Percentiles rank a stretch among this genome's conserved stretches.
These are phyloP conservation scores for Caenorhabditis latens DNA, from an alignment of 1,140 invertebrate genomes.

Conservation along the genomic window DNA sequence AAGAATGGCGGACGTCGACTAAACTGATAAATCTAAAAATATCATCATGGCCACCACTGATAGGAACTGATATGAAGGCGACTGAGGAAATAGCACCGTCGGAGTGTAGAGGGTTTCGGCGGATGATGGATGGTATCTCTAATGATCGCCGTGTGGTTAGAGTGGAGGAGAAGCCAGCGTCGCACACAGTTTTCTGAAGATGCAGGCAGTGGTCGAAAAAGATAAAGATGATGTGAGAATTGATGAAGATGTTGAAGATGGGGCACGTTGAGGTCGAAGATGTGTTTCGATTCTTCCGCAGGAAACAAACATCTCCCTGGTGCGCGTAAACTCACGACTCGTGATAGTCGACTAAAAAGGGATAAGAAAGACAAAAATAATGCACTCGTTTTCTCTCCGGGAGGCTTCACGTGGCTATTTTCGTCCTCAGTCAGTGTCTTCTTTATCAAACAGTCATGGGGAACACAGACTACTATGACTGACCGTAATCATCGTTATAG, in stretches of 20 bases:
- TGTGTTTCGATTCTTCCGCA: conserved; percentile 41
- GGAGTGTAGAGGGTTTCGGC: not conserved
- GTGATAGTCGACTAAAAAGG: conserved; percentile 12
- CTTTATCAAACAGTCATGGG: not conserved
- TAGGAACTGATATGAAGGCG: not conserved
- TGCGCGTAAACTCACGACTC: conserved; percentile 36
- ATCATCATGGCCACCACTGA: conserved; percentile 1
- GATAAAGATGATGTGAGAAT: conserved; percentile 21
- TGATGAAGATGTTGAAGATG: not conserved
- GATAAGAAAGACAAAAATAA: conserved; percentile 18
- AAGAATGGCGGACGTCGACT: not conserved
- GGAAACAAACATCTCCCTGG: conserved; percentile 46
- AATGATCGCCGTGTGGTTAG: conserved; percentile 44
- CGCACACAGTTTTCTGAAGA: conserved; percentile 49
- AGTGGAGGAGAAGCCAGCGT: conserved; percentile 27
- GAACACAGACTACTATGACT: conserved; percentile 26
- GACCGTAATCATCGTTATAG: not conserved
- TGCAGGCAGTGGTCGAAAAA: conserved; percentile 23
- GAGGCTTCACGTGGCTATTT: conserved; percentile 15
- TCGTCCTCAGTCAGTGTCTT: not conserved
- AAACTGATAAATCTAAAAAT: conserved; percentile 35
- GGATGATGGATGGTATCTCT: conserved; percentile 46
- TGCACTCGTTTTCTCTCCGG: not conserved
- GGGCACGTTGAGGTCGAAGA: conserved; percentile 13
- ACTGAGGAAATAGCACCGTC: not conserved